phyloP scores from a whole-genome alignment of 1,140 invertebrate genomes.

The Diorhabda elongata region DNA sequence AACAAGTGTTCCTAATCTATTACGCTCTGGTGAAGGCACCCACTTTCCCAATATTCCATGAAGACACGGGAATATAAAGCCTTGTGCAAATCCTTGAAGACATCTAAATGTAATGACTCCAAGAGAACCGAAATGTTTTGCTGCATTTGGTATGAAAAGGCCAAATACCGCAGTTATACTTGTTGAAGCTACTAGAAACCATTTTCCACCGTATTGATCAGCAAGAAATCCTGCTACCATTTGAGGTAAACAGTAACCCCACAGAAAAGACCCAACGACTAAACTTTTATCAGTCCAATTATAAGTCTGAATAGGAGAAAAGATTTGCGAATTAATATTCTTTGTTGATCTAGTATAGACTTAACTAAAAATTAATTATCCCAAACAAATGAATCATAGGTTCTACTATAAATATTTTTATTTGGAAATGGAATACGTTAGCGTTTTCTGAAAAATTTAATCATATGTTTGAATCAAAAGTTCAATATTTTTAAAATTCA shows the following conservation, averaged over 20 bases:
- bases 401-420: too few species aligned
- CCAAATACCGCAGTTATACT: conserved; percentile 51
- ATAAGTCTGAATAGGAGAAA: neutral
- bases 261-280: conserved; percentile 64
- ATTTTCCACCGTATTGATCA: conserved; percentile 59
- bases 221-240: conserved; percentile 66
- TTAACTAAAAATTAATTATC: too few species aligned
- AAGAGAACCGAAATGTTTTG: conserved; percentile 53
- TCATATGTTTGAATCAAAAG: too few species aligned
- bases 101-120: conserved; percentile 61
- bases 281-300: conserved; percentile 45
- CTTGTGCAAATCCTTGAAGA: conserved; percentile 72
- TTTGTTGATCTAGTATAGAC: too few species aligned
- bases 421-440: too few species aligned
- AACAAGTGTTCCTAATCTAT: conserved; percentile 55
- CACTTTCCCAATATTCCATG: conserved; percentile 78
- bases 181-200: conserved; percentile 57
- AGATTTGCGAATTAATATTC: neutral
- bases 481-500: too few species aligned
- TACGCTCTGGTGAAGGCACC: conserved; percentile 59
- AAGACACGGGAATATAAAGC: conserved; percentile 71
- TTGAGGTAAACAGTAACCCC: conserved; percentile 54
- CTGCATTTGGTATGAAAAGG: conserved; percentile 48
- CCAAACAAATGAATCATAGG: too few species aligned
- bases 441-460: too few species aligned